phyloP scores from a whole-genome alignment of 2,888 invertebrate genomes.

The Oscheius sp. region DNA sequence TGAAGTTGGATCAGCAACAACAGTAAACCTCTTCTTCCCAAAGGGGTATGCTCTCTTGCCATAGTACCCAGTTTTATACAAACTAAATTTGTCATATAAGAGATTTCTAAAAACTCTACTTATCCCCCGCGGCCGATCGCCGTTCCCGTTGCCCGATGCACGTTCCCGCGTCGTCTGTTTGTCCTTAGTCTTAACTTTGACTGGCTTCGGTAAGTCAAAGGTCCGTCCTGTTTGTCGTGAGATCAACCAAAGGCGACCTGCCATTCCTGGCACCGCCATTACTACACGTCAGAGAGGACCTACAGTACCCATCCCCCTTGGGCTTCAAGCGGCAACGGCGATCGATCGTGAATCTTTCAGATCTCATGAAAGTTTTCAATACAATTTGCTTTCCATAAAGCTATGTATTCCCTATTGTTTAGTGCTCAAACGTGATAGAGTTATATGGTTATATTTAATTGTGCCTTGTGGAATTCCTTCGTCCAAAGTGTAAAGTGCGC shows the following conservation, averaged over 20 bases:
- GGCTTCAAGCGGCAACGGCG: conserved; percentile 1
- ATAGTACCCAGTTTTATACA: background rate
- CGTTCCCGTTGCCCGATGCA: conserved; percentile 18
- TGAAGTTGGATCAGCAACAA: conserved; percentile 42
- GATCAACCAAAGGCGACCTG: conserved; percentile 25
- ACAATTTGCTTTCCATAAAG: conserved; percentile 4
- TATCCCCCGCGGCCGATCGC: conserved; percentile 27
- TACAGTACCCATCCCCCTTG: background rate
- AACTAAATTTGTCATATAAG: conserved; percentile 23
- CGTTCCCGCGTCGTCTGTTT: conserved; percentile 11
- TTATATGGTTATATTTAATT: conserved; percentile 12
- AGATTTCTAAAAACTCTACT: conserved; percentile 21
- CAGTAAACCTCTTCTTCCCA: background rate
- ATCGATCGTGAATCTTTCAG: background rate
- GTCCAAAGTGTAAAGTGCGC: conserved; percentile 21
- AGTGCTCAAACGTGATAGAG: conserved; percentile 18
- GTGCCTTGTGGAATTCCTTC: conserved; percentile 9
- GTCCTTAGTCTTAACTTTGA: conserved; percentile 24
- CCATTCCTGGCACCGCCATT: conserved; percentile 28
- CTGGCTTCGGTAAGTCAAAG: conserved; percentile 28
- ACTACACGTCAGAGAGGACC: conserved; percentile 10
- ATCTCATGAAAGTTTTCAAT: conserved; percentile 6
- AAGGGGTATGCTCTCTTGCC: background rate
- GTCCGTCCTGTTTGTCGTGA: conserved; percentile 13
- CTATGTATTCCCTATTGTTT: conserved; percentile 2